phyloP scores from a whole-genome alignment of 2,113 vertebrate genomes.

The Dromiciops gliroides region DNA sequence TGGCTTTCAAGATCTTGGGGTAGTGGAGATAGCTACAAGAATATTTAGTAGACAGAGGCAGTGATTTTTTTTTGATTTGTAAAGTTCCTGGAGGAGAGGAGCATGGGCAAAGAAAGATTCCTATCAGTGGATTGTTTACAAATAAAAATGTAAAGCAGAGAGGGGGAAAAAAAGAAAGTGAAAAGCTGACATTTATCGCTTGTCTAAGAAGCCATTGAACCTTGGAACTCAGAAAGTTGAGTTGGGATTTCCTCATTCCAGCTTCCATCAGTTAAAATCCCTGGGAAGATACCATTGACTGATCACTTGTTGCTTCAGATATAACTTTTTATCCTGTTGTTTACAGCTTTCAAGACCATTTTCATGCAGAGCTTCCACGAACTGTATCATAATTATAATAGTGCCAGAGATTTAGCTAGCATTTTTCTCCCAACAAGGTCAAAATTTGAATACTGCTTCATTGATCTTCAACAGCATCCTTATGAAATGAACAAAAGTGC shows the following conservation, averaged over 20 bases:
- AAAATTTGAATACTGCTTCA: neutral
- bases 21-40: neutral
- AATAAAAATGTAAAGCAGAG: constrained; percentile 41
- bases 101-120: constrained; percentile 28
- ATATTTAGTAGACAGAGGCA: constrained; percentile 34
- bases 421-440: neutral
- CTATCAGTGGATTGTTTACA: constrained; percentile 10
- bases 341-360: neutral
- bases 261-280: constrained; percentile 20
- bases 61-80: constrained; percentile 35
- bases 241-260: neutral
- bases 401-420: neutral
- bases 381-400: neutral
- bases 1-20: constrained; percentile 38
- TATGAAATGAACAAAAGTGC: neutral
- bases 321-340: constrained; percentile 16
- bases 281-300: constrained; percentile 14
- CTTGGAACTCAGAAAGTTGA: constrained; percentile 34
- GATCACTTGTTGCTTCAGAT: constrained; percentile 14
- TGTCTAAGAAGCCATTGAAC: constrained; percentile 2
- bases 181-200: neutral
- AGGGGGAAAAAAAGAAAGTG: neutral
- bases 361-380: neutral
- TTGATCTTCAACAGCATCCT: neutral
- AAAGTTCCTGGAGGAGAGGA: constrained; percentile 38